These are phyloP conservation scores for Melipona quadrifasciata DNA, from an alignment of 1,140 invertebrate species.

Conservation along the genomic window DNA sequence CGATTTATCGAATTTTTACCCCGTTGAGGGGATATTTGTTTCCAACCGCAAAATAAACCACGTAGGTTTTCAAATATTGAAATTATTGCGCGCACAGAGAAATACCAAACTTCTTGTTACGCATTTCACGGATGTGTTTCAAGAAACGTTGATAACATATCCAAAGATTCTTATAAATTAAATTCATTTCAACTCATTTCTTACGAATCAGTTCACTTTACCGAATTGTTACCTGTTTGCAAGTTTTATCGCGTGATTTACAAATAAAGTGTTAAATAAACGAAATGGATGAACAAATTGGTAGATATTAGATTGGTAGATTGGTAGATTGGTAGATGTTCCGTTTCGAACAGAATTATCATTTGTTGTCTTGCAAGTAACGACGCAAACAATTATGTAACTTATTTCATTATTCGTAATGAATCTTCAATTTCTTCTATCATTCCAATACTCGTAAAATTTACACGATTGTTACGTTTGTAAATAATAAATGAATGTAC, in stretches of 20 bases:
- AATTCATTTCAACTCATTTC: too few relatives aligned
- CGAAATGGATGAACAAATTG: not conserved
- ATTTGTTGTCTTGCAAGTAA: not conserved
- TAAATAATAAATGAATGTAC: too few relatives aligned
- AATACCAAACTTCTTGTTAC: too few relatives aligned
- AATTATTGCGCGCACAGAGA: not conserved
- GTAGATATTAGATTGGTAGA: not conserved
- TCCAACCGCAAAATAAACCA: not conserved
- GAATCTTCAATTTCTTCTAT: too few relatives aligned
- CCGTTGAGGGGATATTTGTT: not conserved
- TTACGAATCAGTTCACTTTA: too few relatives aligned
- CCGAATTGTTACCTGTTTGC: not conserved
- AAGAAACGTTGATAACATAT: too few relatives aligned
- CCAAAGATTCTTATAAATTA: too few relatives aligned
- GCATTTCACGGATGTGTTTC: too few relatives aligned
- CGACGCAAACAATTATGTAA: not conserved
- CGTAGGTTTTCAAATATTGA: not conserved
- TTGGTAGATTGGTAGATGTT: too few relatives aligned
- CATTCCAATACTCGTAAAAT: not conserved
- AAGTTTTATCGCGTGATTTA: not conserved
- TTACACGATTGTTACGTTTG: too few relatives aligned
- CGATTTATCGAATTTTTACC: slow-evolving; percentile 35
- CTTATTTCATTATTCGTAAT: too few relatives aligned
- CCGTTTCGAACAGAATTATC: not conserved
- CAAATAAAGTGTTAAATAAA: not conserved